Conservation (phyloP, 2,888 invertebrate genomes). For the Timandra comae region DNA sequence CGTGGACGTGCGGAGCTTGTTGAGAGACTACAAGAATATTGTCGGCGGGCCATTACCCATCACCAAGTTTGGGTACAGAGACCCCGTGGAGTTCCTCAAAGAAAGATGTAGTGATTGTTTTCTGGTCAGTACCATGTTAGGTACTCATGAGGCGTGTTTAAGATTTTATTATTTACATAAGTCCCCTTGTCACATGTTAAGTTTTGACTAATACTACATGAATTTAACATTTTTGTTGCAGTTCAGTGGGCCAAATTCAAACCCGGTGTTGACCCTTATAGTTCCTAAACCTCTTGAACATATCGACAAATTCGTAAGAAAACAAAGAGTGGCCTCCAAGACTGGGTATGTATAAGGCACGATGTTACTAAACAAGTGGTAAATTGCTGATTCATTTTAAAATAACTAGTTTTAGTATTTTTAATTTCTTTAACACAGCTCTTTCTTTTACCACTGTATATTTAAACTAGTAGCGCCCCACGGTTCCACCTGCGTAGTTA, state of each 20-base stretch:
- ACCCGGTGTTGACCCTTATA: constrained; percentile 55
- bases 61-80: constrained; percentile 44
- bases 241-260: constrained; percentile 42
- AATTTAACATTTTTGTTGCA: constrained; percentile 18
- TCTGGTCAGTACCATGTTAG: constrained; percentile 52
- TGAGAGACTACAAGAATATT: constrained; percentile 53
- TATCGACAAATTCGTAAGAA: constrained; percentile 61
- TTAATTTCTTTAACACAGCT: no score
- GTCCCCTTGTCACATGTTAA: no score
- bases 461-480: no score
- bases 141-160: no score
- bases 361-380: no score
- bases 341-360: constrained; percentile 12
- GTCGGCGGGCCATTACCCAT: constrained; percentile 45
- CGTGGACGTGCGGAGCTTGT: constrained; percentile 45
- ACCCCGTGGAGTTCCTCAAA: constrained; percentile 43
- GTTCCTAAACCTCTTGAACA: constrained; percentile 56
- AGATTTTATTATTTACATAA: not conserved
- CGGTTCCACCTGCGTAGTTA: no score
- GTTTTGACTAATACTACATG: no score
- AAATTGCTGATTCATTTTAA: no score
- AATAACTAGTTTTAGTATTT: no score
- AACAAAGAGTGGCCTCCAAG: constrained; percentile 37
- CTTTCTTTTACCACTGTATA: no score
- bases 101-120: constrained; percentile 56